phyloP scores from a whole-genome alignment of 2,113 vertebrate genomes.

The Felis catus region DNA sequence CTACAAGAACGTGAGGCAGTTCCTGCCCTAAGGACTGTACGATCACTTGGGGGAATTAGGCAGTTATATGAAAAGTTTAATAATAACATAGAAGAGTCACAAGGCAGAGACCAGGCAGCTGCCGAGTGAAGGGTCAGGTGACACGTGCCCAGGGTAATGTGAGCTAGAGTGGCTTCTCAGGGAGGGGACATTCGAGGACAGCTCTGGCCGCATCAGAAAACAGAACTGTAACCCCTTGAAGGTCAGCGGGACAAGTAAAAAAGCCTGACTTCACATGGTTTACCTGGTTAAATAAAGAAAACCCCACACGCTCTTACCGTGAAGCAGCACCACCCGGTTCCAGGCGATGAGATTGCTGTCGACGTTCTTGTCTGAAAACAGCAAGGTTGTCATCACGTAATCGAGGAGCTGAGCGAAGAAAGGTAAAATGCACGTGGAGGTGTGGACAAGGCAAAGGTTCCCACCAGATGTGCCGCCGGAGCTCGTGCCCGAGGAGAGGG shows the following conservation, averaged over 20 bases:
- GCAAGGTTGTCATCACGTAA: constrained; percentile 93
- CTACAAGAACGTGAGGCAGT: neutral
- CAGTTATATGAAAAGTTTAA: neutral
- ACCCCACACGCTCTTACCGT: constrained; percentile 85
- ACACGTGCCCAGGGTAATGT: rapidly evolving
- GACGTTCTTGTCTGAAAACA: constrained; percentile 97
- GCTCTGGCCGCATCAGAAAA: neutral
- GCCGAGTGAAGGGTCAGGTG: neutral
- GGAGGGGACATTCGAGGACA: neutral
- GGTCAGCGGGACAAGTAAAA: neutral
- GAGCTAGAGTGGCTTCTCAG: no score
- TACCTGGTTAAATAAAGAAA: rapidly evolving
- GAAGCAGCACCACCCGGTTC: constrained; percentile 97
- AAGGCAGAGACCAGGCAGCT: neutral
- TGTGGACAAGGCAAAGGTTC: neutral
- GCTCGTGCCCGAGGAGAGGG: neutral
- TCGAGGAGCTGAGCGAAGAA: constrained; percentile 90
- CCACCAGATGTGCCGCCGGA: rapidly evolving
- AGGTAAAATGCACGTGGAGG: neutral
- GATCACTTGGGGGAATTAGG: neutral
- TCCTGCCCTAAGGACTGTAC: neutral
- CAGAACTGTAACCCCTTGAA: neutral
- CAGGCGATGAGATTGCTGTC: constrained; percentile 95
- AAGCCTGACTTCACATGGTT: rapidly evolving
- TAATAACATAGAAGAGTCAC: neutral